Conservation (phyloP, 2,888 invertebrate genomes). For the Nemoura dubitans region DNA sequence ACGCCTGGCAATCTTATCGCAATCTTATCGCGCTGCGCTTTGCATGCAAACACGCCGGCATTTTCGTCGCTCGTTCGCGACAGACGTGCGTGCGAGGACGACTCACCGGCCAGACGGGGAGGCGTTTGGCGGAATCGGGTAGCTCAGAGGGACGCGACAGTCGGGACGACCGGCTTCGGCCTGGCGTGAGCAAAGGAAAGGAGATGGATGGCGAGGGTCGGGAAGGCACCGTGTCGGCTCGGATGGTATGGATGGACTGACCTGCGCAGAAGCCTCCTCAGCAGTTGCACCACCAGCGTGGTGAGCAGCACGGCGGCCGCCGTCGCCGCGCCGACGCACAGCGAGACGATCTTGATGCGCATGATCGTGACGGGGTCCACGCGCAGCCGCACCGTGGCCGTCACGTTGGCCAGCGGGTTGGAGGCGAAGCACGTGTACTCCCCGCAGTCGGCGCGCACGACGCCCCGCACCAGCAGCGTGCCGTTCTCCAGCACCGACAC, state of each 20-base stretch:
- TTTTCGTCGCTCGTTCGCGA: no score
- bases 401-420: conserved; percentile 83
- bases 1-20: background rate
- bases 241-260: background rate
- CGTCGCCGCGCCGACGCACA: conserved; percentile 81
- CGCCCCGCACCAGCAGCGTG: conserved; percentile 77
- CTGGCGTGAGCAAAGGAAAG: background rate
- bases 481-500: conserved; percentile 79
- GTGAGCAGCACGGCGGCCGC: conserved; percentile 82
- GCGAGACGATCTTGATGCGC: conserved; percentile 83
- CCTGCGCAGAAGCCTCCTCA: background rate
- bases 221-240: background rate
- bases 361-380: conserved; percentile 88
- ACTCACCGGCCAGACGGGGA: no score
- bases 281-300: conserved; percentile 80
- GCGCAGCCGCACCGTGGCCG: conserved; percentile 78
- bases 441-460: conserved; percentile 74
- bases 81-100: no score
- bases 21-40: background rate
- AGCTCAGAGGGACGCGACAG: no score
- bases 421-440: conserved; percentile 86
- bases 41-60: no score
- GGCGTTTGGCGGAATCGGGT: no score
- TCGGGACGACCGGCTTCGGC: background rate
- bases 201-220: background rate